Evolutionary conservation across 2,113 vertebrate genomes (phyloP), one percentile per base, ranked within the genome.

Genomic region (Deroptyus accipitrinus): DNA sequence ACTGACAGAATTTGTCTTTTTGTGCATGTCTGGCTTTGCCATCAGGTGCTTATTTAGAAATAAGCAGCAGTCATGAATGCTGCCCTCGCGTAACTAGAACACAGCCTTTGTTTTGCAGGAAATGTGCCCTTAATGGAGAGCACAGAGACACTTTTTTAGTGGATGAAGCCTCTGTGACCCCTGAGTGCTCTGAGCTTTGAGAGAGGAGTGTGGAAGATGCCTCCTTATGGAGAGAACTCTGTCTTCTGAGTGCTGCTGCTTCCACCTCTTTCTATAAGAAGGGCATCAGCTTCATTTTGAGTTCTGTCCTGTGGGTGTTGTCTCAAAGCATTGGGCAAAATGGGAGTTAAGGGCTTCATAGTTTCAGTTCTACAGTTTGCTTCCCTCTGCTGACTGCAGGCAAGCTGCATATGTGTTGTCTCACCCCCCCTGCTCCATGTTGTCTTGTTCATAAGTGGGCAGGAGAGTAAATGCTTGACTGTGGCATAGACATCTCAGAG

Each of bases 311-410:
- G 9, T 3, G n/a, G 35, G 25, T 17, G 1, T 42, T 55, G 64
- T 15, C 18, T 77, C 73, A 30, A 15, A 37, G 33, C 59, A 57
- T 49, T 5, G 4, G 49, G 31, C 23, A 66, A 30, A 33, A 18
- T 14, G 33, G 35, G 35, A 11, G 24, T 63, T 42, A 10, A 49
- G 77, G 39, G 48, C 22, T 81, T 67, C 3, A 2, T 39, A 57
- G 12, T 95, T 95, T 94, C 83, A 64, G 42, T 86, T 95, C 86
- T 69, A 68, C 81, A n/a, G 2, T 64, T 57, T 54, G 44, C 28
- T 83, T 94, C 44, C 37, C n/a, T 63, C 37, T 78, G 19, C 37
- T 42, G 5, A 4, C 17, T 80, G 31, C 20, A 67, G 37, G 33
- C 90, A n/a, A 3, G 44, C 37, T 92, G 88, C 17, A 11, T 62